These are phyloP conservation scores for Spicauda simplicius DNA, from an alignment of 2,888 invertebrate genomes.

Conservation along the genomic window DNA sequence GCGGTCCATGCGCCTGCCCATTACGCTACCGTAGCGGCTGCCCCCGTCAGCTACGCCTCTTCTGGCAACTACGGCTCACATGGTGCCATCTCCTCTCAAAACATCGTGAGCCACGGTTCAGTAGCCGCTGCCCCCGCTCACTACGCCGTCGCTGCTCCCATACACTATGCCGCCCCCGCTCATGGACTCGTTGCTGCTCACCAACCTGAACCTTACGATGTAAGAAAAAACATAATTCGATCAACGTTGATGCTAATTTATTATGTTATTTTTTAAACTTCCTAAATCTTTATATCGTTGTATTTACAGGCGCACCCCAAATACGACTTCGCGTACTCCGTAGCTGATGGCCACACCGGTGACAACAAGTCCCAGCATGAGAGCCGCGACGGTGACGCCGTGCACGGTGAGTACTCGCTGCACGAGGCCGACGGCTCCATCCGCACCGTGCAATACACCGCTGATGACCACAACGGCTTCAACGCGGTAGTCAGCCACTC, in stretches of 20 bases:
- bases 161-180: conserved; percentile 41
- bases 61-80: conserved; percentile 50
- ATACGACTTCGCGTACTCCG: conserved; percentile 83
- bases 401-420: conserved; percentile 78
- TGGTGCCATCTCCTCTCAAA: conserved; percentile 47
- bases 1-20: conserved; percentile 49
- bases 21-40: conserved; percentile 44
- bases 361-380: conserved; percentile 84
- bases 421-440: conserved; percentile 76
- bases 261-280: too few relatives aligned
- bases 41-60: conserved; percentile 44
- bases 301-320: conserved; percentile 71
- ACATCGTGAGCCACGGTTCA: conserved; percentile 19
- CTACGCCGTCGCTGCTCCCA: conserved; percentile 48
- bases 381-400: conserved; percentile 82
- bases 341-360: conserved; percentile 81
- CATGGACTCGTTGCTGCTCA: conserved; percentile 31
- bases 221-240: neutral
- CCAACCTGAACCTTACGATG: conserved; percentile 26
- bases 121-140: conserved; percentile 45
- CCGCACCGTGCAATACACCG: conserved; percentile 77
- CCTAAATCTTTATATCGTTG: neutral
- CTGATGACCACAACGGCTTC: conserved; percentile 70
- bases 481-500: conserved; percentile 50
- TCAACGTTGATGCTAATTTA: neutral